phyloP scores from a whole-genome alignment of 2,888 invertebrate species.

The Eupithecia dodoneata region DNA sequence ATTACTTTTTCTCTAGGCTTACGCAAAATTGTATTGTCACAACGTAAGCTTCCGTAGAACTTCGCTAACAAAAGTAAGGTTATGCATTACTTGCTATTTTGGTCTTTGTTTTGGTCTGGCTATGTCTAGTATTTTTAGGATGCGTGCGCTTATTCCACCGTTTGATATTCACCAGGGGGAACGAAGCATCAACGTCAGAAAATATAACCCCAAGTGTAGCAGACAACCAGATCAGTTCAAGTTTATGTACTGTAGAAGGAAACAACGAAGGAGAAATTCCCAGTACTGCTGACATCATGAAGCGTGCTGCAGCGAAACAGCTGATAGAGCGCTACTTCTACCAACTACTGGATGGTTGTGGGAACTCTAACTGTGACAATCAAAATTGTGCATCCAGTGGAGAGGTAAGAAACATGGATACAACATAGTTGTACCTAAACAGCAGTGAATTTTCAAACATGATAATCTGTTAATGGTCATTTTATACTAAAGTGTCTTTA shows the following conservation, averaged over 20 bases:
- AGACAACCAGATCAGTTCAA: constrained; percentile 60
- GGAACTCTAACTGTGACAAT: constrained; percentile 94
- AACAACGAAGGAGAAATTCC: constrained; percentile 54
- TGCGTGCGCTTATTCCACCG: constrained; percentile 22
- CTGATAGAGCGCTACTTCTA: constrained; percentile 96
- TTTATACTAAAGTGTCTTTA: neutral
- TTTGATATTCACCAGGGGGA: constrained; percentile 68
- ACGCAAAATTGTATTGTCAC: neutral
- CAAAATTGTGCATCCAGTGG: constrained; percentile 95
- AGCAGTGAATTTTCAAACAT: neutral
- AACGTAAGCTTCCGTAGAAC: neutral
- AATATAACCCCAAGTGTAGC: constrained; percentile 67
- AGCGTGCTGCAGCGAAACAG: constrained; percentile 91
- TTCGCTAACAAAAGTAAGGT: constrained; percentile 54
- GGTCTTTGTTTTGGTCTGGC: constrained; percentile 68
- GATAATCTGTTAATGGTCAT: neutral
- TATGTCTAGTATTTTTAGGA: constrained; percentile 36
- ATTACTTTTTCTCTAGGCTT: neutral
- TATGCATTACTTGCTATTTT: constrained; percentile 82
- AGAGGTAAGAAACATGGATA: constrained; percentile 82
- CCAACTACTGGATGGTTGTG: constrained; percentile 96
- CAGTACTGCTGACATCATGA: constrained; percentile 86
- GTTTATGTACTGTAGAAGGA: constrained; percentile 68
- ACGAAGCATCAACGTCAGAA: constrained; percentile 82
- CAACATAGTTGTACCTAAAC: neutral